Evolutionary conservation across 2,113 vertebrate genomes (phyloP).

Genomic region (Chlamydotis undulata): DNA sequence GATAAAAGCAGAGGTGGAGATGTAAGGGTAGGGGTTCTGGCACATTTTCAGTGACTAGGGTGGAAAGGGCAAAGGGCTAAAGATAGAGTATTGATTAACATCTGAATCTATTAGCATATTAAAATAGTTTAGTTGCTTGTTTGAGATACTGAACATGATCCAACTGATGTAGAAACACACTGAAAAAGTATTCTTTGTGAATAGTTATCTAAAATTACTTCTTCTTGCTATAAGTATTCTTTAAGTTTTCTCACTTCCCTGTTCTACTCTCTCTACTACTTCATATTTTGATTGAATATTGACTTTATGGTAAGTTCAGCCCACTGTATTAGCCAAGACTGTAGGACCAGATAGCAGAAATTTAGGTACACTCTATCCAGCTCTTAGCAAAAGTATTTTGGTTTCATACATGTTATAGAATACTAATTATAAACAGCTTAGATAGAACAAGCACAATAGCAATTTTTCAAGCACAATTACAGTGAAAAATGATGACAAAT

Average conservation of each 20-base stretch:
- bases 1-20: constrained; percentile 21
- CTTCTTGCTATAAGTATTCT: neutral
- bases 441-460: neutral
- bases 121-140: neutral
- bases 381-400: constrained; percentile 34
- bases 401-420: neutral
- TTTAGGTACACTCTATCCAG: neutral
- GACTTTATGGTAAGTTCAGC: neutral
- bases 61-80: constrained; percentile 2
- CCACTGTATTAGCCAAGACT: neutral
- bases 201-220: neutral
- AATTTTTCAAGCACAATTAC: neutral
- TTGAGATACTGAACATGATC: neutral
- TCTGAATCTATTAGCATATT: neutral
- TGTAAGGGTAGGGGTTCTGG: neutral
- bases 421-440: constrained; percentile 21
- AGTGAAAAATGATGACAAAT: neutral
- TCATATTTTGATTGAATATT: neutral
- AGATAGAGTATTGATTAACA: neutral
- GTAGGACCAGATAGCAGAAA: constrained; percentile 23
- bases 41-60: neutral
- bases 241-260: neutral
- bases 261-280: neutral
- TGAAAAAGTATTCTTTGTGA: neutral
- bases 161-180: neutral